Base-by-base conservation (phyloP, 2,113 vertebrate genomes). In the Neopipo cinnamomea region DNA sequence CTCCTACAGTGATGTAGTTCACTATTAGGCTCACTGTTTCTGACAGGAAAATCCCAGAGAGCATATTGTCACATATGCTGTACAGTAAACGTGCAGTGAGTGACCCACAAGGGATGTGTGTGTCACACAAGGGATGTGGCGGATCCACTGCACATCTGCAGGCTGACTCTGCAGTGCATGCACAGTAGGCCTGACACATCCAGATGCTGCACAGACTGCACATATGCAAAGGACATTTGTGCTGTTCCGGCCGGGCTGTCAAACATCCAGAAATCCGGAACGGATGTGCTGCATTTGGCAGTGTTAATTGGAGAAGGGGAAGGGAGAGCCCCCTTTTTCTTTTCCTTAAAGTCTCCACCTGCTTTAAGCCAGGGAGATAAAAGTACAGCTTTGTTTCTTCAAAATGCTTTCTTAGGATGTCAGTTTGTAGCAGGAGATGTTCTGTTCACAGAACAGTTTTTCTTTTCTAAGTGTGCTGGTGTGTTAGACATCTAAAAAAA, bases 191-290 rank as follows among this genome's bases (percentile, higher is more conserved):
- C 76, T 95, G 91, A 81, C 93, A 81, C 59, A 50, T 95, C 86
- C 96, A 96, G 94, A 88, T 95, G 94, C 91, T 93, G 89, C 83
- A 83, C 91, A 97, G 89, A 28, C 67, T 84, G 91, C 89, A 84
- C 91, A 86, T 67, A 62, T 62, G 91, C 86, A 71, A 39, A 89
- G 91, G 73, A 91, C 91, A 78, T 93, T 95, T 90, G 65, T 52
- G 12, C 35, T 56, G 25, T 75, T 95, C 65, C 93, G 68, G 79
- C 11, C 1, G 0, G 68, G 56, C 93, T 95, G 91, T 87, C 20
- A 3, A 92, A 81, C 65, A 46, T 81, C 84, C 84, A 78, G 73
- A 49, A 95, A 65, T 72, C 56, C 5, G 3, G 65, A 95, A 89
- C 11, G 20, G 93, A 92, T 92, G 18, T 86, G 72, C 86, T 67